Evolutionary conservation across 2,797 vertebrate species (phyloP).

Genomic region (Apodemus agrarius): DNA sequence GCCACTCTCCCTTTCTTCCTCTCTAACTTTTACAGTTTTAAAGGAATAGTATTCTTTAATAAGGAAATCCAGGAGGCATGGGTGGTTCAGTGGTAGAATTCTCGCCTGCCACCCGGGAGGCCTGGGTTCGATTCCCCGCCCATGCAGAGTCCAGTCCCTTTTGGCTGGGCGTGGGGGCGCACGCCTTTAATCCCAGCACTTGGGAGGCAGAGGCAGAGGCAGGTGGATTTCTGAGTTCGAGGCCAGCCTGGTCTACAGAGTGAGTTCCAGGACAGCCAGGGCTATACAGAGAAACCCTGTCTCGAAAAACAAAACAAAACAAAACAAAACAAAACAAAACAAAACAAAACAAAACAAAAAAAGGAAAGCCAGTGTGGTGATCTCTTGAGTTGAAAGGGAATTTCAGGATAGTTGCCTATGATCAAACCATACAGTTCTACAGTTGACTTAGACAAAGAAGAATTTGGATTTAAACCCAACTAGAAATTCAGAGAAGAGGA

Average conservation of each 20-base stretch:
- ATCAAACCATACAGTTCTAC: neutral
- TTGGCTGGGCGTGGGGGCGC: too few relatives aligned
- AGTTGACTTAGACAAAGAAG: neutral
- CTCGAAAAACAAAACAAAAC: too few relatives aligned
- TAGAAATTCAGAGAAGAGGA: neutral
- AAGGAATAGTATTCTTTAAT: neutral
- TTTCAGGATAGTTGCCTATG: neutral
- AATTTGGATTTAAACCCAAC: neutral
- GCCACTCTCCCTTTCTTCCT: neutral
- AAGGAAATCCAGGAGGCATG: conserved; percentile 54
- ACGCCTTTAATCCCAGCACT: too few relatives aligned
- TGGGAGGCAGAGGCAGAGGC: too few relatives aligned
- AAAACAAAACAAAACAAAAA: too few relatives aligned
- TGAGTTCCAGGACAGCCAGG: too few relatives aligned
- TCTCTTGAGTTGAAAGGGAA: neutral
- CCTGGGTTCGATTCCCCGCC: conserved; percentile 79
- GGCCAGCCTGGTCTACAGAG: too few relatives aligned
- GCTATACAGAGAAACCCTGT: too few relatives aligned
- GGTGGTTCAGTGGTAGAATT: conserved; percentile 80
- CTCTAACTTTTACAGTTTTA: neutral
- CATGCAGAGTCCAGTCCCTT: conserved; percentile 37
- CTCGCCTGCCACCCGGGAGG: conserved; percentile 76
- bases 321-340: too few relatives aligned
- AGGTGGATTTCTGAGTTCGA: too few relatives aligned
- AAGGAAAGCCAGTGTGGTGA: neutral